These are phyloP conservation scores for Moxostoma hubbsi DNA, from an alignment of 2,797 vertebrate genomes.

Conservation along the genomic window DNA sequence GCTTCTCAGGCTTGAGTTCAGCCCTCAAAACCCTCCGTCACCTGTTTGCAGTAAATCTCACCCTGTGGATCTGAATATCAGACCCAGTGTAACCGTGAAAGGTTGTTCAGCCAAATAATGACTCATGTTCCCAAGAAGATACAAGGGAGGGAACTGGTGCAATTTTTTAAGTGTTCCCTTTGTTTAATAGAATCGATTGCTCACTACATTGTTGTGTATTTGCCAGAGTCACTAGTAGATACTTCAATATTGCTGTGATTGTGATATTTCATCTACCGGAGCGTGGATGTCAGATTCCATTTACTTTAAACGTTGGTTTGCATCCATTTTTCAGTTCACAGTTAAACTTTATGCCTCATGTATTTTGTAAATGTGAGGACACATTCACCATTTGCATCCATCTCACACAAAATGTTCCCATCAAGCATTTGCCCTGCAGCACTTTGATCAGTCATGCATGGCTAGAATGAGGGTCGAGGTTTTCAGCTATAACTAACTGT, in stretches of 20 bases:
- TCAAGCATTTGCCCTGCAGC: not conserved
- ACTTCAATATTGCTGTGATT: not conserved
- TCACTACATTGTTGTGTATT: not conserved
- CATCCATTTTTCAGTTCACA: not conserved
- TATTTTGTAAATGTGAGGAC: slow-evolving; percentile 12
- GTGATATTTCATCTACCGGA: slow-evolving; percentile 3
- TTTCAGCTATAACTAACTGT: not conserved
- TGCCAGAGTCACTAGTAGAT: not conserved
- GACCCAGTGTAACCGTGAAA: not conserved
- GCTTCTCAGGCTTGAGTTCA: slow-evolving; percentile 12
- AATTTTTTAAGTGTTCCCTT: not conserved
- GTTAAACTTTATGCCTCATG: not conserved
- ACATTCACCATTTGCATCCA: not conserved
- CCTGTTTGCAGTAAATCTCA: slow-evolving; percentile 33
- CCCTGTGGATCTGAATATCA: not conserved
- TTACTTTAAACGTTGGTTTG: slow-evolving; percentile 13
- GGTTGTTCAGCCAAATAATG: slow-evolving; percentile 28
- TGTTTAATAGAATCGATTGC: not conserved
- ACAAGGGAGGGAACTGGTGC: not conserved
- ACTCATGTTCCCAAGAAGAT: slow-evolving; percentile 16
- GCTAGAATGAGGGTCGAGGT: not conserved
- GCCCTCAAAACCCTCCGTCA: slow-evolving; percentile 25
- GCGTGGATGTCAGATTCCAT: not conserved
- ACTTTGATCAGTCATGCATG: not conserved
- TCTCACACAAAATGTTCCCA: not conserved